Base-by-base conservation (phyloP, 1,140 invertebrate species). In the Drosophila persimilis region DNA sequence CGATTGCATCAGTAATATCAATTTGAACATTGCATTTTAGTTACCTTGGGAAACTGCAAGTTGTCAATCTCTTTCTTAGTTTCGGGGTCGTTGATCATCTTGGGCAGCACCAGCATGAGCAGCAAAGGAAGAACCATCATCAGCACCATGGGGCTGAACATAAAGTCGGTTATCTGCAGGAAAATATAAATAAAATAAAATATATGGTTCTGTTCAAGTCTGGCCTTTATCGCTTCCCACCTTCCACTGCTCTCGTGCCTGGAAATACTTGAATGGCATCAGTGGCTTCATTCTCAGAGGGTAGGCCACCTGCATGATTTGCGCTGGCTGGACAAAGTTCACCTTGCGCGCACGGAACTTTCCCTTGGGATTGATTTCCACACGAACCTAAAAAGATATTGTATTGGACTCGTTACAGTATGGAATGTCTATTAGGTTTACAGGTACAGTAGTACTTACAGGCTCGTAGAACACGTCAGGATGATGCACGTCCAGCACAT, bases 81-180 rank as follows among this genome's bases (percentile, higher is more conserved):
- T 92, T 99, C 98, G 47, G 97, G 97, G 92, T 99, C 98, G 90
- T 97, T 99, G 95, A 99, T 97, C 93, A 99, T 95, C 92, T 99
- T 98, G 8, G 98, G 98, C 76, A 99, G 92, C 61, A 99, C 93
- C 94, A 99, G 96, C 70, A 99, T 97, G 0, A 99, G 91, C 1
- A 99, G 76, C 9, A 99, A 92, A 1, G 98, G 98, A 52, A 99
- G 89, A 24, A 99, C 95, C 98, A 99, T 99, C 96, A 99, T 99
- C 56, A 99, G 93, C 1, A 99, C 96, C 98, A 99, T 99, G 43
- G 98, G 98, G 92, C 97, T 99, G 89, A 99, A 97, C 2, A 99
- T 91, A 84, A 99, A 97, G 92, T 99, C 98, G 8, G 97, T 98
- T 6, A 97, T 93, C 89, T 91, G 15, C 2, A 13, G 7, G 20